Conservation (phyloP, 92 coral and sea anemone species). For the Actinernus sp. region DNA sequence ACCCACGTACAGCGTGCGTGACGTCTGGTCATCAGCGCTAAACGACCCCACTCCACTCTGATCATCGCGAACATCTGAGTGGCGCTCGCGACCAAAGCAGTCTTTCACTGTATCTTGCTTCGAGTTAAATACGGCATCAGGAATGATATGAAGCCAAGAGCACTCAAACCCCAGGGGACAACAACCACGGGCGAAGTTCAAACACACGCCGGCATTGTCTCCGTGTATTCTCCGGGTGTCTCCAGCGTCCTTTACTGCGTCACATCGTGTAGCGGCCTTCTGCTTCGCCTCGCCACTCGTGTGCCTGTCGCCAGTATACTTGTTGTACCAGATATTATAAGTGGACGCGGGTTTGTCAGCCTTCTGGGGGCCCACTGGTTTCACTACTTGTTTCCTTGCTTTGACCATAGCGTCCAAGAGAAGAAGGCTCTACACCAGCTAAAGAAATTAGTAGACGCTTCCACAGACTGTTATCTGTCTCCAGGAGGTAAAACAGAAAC, state of each 20-base stretch:
- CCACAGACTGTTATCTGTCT: too few relatives aligned
- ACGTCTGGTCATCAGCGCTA: conserved; percentile 66
- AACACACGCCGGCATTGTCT: conserved; percentile 67
- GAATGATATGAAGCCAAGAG: conserved; percentile 76
- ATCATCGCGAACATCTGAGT: conserved; percentile 79
- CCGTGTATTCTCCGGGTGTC: conserved; percentile 68
- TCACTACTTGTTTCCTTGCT: conserved; percentile 83
- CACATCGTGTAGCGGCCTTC: conserved; percentile 68
- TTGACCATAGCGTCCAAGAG: too few relatives aligned
- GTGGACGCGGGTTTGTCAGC: conserved; percentile 45
- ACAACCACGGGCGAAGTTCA: conserved; percentile 89
- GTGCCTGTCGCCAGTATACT: conserved; percentile 77
- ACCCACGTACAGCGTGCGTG: conserved; percentile 80
- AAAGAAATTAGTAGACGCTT: too few relatives aligned
- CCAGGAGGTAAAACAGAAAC: too few relatives aligned
- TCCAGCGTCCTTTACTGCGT: conserved; percentile 69
- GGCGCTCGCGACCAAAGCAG: conserved; percentile 89
- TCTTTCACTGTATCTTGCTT: conserved; percentile 65
- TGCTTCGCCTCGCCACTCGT: conserved; percentile 45
- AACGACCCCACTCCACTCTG: conserved; percentile 93
- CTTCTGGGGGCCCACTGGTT: conserved; percentile 81
- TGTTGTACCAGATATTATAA: conserved; percentile 94
- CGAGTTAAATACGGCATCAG: conserved; percentile 41
- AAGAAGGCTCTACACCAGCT: too few relatives aligned
- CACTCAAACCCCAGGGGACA: conserved; percentile 85